These are phyloP conservation scores for Lutjanus campechanus DNA, from an alignment of 2,797 vertebrate genomes.

Conservation along the genomic window DNA sequence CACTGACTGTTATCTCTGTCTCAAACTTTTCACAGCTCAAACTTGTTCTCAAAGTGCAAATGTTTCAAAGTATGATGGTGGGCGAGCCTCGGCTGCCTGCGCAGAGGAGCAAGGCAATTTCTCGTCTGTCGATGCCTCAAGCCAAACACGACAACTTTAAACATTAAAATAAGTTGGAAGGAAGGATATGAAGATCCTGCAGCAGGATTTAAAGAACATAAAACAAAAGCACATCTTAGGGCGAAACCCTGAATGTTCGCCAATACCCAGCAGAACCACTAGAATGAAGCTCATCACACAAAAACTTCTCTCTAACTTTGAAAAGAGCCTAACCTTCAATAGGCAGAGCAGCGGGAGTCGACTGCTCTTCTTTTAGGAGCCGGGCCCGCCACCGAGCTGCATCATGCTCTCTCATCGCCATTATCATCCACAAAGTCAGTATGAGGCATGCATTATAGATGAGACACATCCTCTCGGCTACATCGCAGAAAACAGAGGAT, in stretches of 20 bases:
- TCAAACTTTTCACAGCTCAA: neutral
- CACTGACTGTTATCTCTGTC: neutral
- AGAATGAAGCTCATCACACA: conserved; percentile 18
- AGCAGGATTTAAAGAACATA: conserved; percentile 12
- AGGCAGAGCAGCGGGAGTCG: conserved; percentile 9
- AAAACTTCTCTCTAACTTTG: conserved; percentile 31
- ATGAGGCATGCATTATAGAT: conserved; percentile 77
- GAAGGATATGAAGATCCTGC: neutral
- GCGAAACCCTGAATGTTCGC: conserved; percentile 5
- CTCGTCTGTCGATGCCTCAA: conserved; percentile 4
- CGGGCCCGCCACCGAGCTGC: conserved; percentile 5
- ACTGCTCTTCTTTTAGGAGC: neutral
- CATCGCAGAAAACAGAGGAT: conserved; percentile 55
- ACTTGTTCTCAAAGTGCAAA: neutral
- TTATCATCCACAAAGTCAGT: conserved; percentile 75
- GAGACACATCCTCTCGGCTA: conserved; percentile 61
- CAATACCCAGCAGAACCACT: conserved; percentile 12
- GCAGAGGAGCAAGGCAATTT: conserved; percentile 3
- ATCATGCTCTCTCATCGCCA: conserved; percentile 46
- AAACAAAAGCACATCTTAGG: conserved; percentile 32
- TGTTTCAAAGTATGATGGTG: neutral
- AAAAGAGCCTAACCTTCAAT: conserved; percentile 29
- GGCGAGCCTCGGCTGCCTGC: neutral
- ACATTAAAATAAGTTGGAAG: conserved; percentile 10
- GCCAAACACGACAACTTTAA: conserved; percentile 40